phyloP scores from a whole-genome alignment of 2,888 invertebrate species.

The Sipha maydis region DNA sequence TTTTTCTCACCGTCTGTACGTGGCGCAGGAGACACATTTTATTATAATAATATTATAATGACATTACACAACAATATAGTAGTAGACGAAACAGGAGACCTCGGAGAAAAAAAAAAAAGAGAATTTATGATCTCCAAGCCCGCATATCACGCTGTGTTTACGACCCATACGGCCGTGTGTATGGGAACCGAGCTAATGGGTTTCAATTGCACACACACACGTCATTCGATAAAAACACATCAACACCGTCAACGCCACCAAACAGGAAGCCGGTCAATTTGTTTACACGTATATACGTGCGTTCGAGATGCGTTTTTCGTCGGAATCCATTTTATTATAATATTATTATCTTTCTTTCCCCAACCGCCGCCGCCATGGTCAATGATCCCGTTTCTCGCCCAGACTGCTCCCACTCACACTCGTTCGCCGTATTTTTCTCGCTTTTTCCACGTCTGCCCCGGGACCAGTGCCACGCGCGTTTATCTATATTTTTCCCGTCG shows the following conservation, averaged over 20 bases:
- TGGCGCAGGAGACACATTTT: neutral
- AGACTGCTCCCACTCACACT: neutral
- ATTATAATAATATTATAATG: neutral
- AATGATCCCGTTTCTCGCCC: slow-evolving; percentile 36
- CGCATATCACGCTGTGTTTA: slow-evolving; percentile 26
- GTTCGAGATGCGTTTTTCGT: slow-evolving; percentile 6
- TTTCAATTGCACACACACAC: slow-evolving; percentile 34
- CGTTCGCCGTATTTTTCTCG: neutral
- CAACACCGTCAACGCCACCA: slow-evolving; percentile 40
- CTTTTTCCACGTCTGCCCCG: neutral
- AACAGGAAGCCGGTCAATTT: slow-evolving; percentile 59
- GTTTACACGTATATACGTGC: slow-evolving; percentile 9
- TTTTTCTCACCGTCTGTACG: neutral
- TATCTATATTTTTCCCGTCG: neutral
- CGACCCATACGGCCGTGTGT: slow-evolving; percentile 1
- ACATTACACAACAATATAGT: neutral
- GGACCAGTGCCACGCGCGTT: neutral
- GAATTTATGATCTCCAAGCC: neutral
- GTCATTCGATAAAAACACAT: slow-evolving; percentile 39
- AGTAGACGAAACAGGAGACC: neutral
- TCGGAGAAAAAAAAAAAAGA: neutral
- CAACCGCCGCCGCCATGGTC: slow-evolving; percentile 1
- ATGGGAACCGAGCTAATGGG: slow-evolving; percentile 40
- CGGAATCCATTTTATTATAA: neutral
- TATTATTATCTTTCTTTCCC: neutral